Conservation (phyloP, 2,797 vertebrate genomes). For the Tarsius wallacei region DNA sequence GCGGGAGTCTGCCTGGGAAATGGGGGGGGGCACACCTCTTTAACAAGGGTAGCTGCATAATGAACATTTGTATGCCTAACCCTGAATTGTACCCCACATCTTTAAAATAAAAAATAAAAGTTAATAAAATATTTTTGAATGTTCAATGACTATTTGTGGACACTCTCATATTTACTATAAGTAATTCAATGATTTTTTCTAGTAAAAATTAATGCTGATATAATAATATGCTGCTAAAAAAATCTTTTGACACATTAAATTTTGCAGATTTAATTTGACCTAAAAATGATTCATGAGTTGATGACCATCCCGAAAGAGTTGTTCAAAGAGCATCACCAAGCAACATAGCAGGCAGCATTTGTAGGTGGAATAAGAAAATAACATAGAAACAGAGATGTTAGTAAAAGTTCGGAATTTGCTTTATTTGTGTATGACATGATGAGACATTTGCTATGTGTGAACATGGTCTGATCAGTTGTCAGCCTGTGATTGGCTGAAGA, state of each 20-base stretch:
- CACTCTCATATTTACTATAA: conserved; percentile 75
- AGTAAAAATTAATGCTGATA: conserved; percentile 79
- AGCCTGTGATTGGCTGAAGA: background rate
- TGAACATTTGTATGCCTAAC: too few species aligned
- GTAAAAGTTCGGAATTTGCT: background rate
- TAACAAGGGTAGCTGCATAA: too few species aligned
- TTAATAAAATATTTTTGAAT: background rate
- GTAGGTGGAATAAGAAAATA: background rate
- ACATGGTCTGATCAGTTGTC: background rate
- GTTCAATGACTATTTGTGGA: conserved; percentile 59
- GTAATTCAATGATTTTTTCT: conserved; percentile 66
- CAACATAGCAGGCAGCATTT: background rate
- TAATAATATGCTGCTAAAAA: conserved; percentile 73
- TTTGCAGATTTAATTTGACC: background rate
- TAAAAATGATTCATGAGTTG: background rate
- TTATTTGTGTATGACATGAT: background rate
- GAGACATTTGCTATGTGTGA: background rate
- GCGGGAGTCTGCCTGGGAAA: too few species aligned
- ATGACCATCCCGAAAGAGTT: background rate
- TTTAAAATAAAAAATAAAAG: too few species aligned
- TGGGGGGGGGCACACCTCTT: too few species aligned
- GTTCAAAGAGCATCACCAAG: background rate
- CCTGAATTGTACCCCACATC: too few species aligned
- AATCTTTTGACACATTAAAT: background rate
- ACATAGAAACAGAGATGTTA: background rate